Evolutionary conservation across 2,888 invertebrate species (phyloP).

Genomic region (Acleris cristana): DNA sequence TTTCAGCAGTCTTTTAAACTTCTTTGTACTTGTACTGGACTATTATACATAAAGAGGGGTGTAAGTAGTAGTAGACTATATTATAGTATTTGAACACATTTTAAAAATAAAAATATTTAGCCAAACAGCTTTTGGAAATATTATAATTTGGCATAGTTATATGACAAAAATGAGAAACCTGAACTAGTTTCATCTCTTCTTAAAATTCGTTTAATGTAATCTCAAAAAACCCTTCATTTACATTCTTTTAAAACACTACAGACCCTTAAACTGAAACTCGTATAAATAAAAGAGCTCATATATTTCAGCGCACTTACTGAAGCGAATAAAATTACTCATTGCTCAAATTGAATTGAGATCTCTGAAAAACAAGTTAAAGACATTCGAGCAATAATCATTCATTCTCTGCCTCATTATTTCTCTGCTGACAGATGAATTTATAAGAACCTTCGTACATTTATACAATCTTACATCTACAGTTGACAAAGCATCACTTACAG

Average conservation of each 20-base stretch:
- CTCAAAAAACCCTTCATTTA: too few species aligned
- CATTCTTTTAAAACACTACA: background rate
- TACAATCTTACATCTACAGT: slow-evolving; percentile 5
- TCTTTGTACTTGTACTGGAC: too few species aligned
- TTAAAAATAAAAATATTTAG: too few species aligned
- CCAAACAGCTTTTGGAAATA: too few species aligned
- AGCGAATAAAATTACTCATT: slow-evolving; percentile 6
- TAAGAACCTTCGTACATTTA: slow-evolving; percentile 47
- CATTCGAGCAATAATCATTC: slow-evolving; percentile 52
- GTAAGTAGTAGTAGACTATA: too few species aligned
- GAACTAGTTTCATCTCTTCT: too few species aligned
- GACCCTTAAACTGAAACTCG: background rate
- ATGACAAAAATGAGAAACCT: too few species aligned
- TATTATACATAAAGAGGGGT: too few species aligned
- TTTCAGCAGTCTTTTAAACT: too few species aligned
- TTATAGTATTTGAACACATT: too few species aligned
- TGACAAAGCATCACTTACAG: background rate
- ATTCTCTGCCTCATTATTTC: slow-evolving; percentile 60
- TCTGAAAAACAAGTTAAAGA: slow-evolving; percentile 42
- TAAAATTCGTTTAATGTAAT: too few species aligned
- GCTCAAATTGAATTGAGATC: slow-evolving; percentile 26
- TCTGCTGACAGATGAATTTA: slow-evolving; percentile 64
- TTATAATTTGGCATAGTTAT: too few species aligned
- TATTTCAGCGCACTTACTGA: background rate
- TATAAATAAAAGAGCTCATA: background rate